Conservation (phyloP, 2,888 invertebrate genomes). For the Platerodrilus igneus region DNA sequence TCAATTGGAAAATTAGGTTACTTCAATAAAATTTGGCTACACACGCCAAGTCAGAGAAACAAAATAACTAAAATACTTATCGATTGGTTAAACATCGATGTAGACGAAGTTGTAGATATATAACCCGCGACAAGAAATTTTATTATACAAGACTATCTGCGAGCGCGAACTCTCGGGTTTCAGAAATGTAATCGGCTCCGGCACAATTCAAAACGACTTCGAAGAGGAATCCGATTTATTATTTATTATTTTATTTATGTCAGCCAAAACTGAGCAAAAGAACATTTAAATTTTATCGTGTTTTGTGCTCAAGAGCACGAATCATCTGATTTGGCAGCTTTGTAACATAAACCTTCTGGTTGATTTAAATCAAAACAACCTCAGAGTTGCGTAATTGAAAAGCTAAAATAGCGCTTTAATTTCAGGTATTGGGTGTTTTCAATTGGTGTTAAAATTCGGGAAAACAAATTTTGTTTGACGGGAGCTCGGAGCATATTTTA, state of each 20-base stretch:
- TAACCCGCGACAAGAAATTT: constrained; percentile 32
- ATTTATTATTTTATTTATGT: constrained; percentile 28
- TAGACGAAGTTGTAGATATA: constrained; percentile 31
- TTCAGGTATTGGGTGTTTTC: constrained; percentile 9
- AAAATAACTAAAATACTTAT: too few relatives aligned
- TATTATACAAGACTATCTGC: constrained; percentile 30
- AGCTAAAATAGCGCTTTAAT: background rate
- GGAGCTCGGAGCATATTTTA: constrained; percentile 22
- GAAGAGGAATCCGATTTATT: constrained; percentile 30
- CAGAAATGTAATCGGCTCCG: constrained; percentile 30
- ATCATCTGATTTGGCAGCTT: constrained; percentile 11
- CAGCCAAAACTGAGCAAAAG: constrained; percentile 12
- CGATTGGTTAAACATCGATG: constrained; percentile 27
- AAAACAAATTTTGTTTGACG: constrained; percentile 17
- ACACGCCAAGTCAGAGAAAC: too few relatives aligned
- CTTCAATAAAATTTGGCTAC: too few relatives aligned
- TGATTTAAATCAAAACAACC: background rate
- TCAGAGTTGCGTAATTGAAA: background rate
- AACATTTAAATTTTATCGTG: constrained; percentile 18
- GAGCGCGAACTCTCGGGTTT: constrained; percentile 30
- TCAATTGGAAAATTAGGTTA: too few relatives aligned
- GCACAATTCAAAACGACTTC: constrained; percentile 29
- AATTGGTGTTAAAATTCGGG: constrained; percentile 17
- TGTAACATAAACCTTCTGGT: background rate
- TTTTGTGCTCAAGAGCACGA: constrained; percentile 14